Base-by-base conservation (phyloP, 2,113 vertebrate species). In the Silurus glanis region DNA sequence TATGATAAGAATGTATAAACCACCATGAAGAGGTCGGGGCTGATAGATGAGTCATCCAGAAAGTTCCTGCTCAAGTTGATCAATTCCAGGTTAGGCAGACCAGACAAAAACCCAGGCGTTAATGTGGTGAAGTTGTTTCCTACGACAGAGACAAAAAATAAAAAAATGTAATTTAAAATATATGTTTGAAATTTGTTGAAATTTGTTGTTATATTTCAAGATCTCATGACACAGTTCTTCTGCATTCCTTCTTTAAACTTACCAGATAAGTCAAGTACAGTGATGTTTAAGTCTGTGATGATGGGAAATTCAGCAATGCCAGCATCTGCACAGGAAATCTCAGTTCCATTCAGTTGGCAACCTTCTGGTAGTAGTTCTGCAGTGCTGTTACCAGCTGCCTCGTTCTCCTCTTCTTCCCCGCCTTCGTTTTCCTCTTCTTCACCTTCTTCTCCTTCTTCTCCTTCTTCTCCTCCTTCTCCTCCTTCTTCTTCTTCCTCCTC, bases 61-160 rank as follows among this genome's bases (percentile, higher is more conserved):
- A 90, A 83, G 92, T 97, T 97, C 64, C 92, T 92, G 91, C 95
- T 96, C 86, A 96, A 91, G 89, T 96, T 95, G 89, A 97, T 87
- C 45, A 92, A 89, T 80, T 96, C 93, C 88, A 97, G 90, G 66
- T 92, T 91, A 0, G 90, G 93, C 16, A 96, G 87, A 2, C 93
- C 95, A 1, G 92, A 90, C 89, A 97, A 94, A 5, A 74, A 83
- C 49, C 89, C 85, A 6, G 89, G 82, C 0, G 91, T 55, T 81
- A 97, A 90, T 71, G 71, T 90, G 67, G 91, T 89, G 75, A 95
- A 94, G 89, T 94, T 92, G 56, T 96, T 96, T 55, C 95, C 96
- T 97, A 85, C 6, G 89, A 90, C 47, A 51, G 2, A 83, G 17
- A 83, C 47, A 2, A 84, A 47, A 53, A 16, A 66, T 62, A 56